Evolutionary conservation across 2,888 invertebrate species (phyloP), one percentile per base, ranked within the genome.

Genomic region (Clitarchus hookeri): DNA sequence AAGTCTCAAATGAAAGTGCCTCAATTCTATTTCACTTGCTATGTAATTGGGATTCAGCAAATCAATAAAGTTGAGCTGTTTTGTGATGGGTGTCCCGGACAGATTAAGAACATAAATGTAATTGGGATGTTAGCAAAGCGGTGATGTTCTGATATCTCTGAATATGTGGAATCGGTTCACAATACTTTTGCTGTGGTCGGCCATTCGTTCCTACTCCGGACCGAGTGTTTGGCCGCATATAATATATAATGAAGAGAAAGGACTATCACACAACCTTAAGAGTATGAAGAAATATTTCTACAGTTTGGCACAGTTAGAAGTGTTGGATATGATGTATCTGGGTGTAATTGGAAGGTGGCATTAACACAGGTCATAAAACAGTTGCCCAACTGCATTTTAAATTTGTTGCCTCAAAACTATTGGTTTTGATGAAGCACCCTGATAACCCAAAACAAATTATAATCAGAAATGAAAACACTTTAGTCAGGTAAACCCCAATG

Each of bases 391-490:
- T 78, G 26, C 78, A 78, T 78, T 78, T 78, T 16, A 78, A 78
- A 78, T 78, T 78, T 78, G 78, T 26, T 78, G 78, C 78, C 78
- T 78, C 78, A 23, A 78, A 78, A 78, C 78, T 23, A 16, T 78
- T 78, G 9, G 78, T 78, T 78, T 26, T 78, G 8, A 78, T 25
- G 78, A 78, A 78, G 9, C 6, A 16, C 13, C 78, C 78, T 78
- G 26, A 78, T 25, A 11, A 48, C 48, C 48, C 78, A 25, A 23
- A 78, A 78, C 78, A 78, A 78, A 78, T 78, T 16, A 23, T 78
- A 25, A 9, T 48, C 48, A 48, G 48, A 78, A 48, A 48, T 6
- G 48, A 6, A 48, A 48, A 12, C 12, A 12, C 48, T 48, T 48
- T 48, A 48, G 48, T 48, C 12, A 48, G 12, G 48, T 48, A 48